A percentile compares a stretch with the other conserved stretches of the same genome.
phyloP scores from a whole-genome alignment of 2,113 vertebrate species.

The Paralichthys olivaceus region DNA sequence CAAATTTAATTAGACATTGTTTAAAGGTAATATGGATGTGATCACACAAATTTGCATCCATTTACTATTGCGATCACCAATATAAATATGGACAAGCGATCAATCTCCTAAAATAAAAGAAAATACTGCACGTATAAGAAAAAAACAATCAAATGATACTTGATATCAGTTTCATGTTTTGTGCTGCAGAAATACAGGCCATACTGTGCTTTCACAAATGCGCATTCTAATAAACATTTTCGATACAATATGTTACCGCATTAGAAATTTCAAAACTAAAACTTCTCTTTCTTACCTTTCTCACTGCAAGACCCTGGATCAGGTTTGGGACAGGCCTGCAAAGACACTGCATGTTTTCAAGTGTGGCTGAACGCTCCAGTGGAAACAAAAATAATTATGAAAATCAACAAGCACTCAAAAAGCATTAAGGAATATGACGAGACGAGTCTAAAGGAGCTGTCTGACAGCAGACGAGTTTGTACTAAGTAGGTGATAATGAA shows the following conservation, averaged over 20 bases:
- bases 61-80: neutral
- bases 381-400: conserved; percentile 23
- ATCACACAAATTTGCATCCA: neutral
- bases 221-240: neutral
- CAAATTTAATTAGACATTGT: too few species aligned
- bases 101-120: neutral
- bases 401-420: conserved; percentile 46
- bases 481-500: conserved; percentile 75
- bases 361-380: conserved; percentile 25
- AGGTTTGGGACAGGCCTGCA: conserved; percentile 55
- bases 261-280: neutral
- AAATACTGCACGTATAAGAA: neutral
- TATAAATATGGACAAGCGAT: neutral
- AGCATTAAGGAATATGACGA: conserved; percentile 44
- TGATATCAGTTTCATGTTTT: neutral
- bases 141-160: neutral
- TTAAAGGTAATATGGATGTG: too few species aligned
- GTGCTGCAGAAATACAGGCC: too few species aligned
- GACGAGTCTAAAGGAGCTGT: conserved; percentile 46
- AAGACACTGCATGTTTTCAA: conserved; percentile 46
- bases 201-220: too few species aligned
- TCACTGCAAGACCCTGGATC: conserved; percentile 28
- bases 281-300: conserved; percentile 34
- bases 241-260: neutral
- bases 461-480: conserved; percentile 63